Evolutionary conservation across 2,113 vertebrate species (phyloP).

Genomic region (Neotoma lepida): DNA sequence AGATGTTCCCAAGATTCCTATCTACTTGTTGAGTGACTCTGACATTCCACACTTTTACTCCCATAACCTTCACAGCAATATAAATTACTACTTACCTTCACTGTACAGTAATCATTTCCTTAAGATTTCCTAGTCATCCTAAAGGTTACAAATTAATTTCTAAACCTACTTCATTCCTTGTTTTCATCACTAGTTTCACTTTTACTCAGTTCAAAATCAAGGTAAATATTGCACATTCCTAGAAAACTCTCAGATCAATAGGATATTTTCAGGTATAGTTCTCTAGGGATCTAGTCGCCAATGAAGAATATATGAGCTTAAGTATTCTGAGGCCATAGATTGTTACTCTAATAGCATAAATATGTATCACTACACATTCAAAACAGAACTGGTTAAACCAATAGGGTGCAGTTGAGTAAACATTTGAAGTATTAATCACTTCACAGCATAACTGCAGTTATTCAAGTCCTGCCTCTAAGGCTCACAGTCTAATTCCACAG

Average conservation of each 20-base stretch:
- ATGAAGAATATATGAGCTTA: background rate
- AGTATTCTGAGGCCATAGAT: background rate
- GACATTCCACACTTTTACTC: background rate
- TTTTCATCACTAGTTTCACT: constrained; percentile 36
- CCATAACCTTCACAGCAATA: background rate
- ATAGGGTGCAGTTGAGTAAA: constrained; percentile 3
- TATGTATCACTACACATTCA: background rate
- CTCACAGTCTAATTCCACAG: constrained; percentile 47
- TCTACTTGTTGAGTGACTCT: background rate
- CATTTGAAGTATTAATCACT: constrained; percentile 38
- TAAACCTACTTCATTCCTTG: background rate
- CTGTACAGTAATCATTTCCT: background rate
- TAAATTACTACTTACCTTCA: background rate
- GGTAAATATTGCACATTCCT: background rate
- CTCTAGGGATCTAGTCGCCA: constrained; percentile 39
- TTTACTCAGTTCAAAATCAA: constrained; percentile 42
- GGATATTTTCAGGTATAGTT: constrained; percentile 11
- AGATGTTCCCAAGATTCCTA: background rate
- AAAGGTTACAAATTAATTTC: constrained; percentile 50
- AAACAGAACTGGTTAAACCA: constrained; percentile 41
- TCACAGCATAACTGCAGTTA: background rate
- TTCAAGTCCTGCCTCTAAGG: constrained; percentile 28
- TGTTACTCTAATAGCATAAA: background rate
- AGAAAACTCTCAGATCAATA: constrained; percentile 20
- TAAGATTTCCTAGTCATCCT: background rate